phyloP scores from a whole-genome alignment of 2,888 invertebrate genomes.

The Gastrophysa polygoni region DNA sequence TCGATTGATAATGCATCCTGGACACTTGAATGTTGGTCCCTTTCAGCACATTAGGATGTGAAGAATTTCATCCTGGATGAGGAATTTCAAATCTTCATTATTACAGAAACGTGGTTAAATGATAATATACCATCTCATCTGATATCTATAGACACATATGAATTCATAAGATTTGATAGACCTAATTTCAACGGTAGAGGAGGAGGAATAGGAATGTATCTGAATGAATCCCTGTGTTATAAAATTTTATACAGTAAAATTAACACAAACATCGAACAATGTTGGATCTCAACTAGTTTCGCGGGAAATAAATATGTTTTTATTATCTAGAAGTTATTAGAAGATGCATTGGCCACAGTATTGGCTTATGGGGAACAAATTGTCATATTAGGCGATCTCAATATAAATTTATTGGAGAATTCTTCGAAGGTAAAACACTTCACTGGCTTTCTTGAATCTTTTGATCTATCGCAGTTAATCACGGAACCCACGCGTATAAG shows the following conservation, averaged over 20 bases:
- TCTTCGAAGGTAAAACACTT: not conserved
- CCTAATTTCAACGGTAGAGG: conserved; percentile 1
- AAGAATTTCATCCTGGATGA: not conserved
- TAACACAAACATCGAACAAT: not conserved
- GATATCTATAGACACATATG: not conserved
- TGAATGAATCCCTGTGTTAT: not conserved
- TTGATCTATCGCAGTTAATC: not conserved
- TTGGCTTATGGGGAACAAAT: too few relatives aligned
- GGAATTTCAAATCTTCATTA: conserved; percentile 1
- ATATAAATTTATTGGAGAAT: too few relatives aligned
- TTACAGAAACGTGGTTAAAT: not conserved
- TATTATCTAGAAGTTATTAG: too few relatives aligned
- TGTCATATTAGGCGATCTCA: not conserved
- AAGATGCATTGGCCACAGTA: too few relatives aligned
- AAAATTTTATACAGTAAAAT: not conserved
- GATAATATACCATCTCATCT: too few relatives aligned
- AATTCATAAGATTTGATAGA: conserved; percentile 1
- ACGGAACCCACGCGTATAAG: not conserved
- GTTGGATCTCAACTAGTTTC: conserved; percentile 2
- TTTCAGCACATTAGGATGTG: conserved; percentile 1
- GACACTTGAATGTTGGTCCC: not conserved
- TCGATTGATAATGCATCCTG: not conserved
- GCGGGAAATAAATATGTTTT: not conserved
- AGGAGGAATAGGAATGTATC: not conserved
- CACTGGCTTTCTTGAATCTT: not conserved